These are phyloP conservation scores for Alligator sinensis DNA, from an alignment of 2,113 vertebrate genomes.

Conservation along the genomic window DNA sequence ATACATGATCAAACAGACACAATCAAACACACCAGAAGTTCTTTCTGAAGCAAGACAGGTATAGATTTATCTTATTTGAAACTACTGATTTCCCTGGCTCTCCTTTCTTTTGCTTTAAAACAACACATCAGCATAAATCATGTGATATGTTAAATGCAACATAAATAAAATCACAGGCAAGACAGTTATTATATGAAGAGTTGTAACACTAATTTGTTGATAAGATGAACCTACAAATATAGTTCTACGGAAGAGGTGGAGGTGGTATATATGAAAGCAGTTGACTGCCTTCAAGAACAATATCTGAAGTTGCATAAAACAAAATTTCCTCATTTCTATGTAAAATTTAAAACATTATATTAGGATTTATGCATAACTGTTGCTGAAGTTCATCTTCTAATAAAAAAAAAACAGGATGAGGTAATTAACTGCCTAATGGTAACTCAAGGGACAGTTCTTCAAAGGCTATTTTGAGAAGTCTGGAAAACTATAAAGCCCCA, in stretches of 20 bases:
- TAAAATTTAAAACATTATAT: neutral
- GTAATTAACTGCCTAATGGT: neutral
- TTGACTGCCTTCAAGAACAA: neutral
- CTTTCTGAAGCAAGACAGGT: neutral
- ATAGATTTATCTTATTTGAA: neutral
- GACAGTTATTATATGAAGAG: neutral
- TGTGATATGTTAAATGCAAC: neutral
- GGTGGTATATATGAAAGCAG: neutral
- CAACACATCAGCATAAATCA: neutral
- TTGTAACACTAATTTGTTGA: neutral
- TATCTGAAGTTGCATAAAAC: neutral
- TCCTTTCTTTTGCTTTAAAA: neutral
- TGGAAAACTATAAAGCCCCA: neutral
- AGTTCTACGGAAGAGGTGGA: neutral
- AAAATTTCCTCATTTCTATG: neutral
- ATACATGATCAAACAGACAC: neutral
- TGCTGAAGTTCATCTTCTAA: neutral
- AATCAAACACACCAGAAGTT: neutral
- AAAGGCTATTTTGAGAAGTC: neutral
- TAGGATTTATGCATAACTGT: neutral
- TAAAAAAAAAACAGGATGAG: neutral
- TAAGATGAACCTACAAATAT: neutral
- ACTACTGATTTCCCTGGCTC: neutral
- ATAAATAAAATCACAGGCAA: accelerated
- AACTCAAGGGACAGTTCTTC: neutral